Base-by-base conservation (phyloP, 1,140 invertebrate genomes). In the Macrobrachium rosenbergii region DNA sequence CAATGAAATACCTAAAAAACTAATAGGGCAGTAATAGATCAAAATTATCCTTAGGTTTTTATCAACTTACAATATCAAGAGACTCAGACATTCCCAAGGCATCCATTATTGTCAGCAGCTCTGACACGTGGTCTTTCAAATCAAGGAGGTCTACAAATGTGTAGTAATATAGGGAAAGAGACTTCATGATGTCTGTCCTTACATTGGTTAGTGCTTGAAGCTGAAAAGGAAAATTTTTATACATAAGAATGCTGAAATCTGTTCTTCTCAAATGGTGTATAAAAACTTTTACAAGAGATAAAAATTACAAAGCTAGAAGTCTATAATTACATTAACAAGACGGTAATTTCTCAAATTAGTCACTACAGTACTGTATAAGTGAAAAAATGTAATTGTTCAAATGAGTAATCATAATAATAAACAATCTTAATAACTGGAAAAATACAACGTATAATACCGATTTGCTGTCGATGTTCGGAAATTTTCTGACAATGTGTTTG, bases 61-160 rank as follows among this genome's bases (percentile, higher is more conserved):
- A 52, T 52, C 45, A 37, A 89, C 82, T 88, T 86, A 88, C 86
- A 69, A 87, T 87, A 83, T 92, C 94, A 93, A 90, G 75, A 58
- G 83, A 82, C 28, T 85, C 81, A 92, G 97, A 95, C 60, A 99
- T 94, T 91, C 98, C 97, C 91, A 97, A 98, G 16, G 98, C 97
- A 94, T 99, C 98, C 95, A 99, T 99, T n/a, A 96, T 97, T 12
- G 98, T 99, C 6, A 99, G 92, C 64, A 99, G 92, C 92, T 99
- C 98, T 90, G 96, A 97, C 5, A 99, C 97, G 94, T 99, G 98
- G 91, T 99, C 99, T 92, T 99, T 99, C 90, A 99, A 98, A 92
- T 99, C 98, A 17, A 99, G 92, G 63, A 99, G 93, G 94, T 99
- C 99, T n/a, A 99, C 99, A 94, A 99, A 99, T 1, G 99, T 99